Evolutionary conservation across 2,888 invertebrate genomes (phyloP), one percentile per base, ranked within the genome.

Genomic region (Amaurobius ferox): DNA sequence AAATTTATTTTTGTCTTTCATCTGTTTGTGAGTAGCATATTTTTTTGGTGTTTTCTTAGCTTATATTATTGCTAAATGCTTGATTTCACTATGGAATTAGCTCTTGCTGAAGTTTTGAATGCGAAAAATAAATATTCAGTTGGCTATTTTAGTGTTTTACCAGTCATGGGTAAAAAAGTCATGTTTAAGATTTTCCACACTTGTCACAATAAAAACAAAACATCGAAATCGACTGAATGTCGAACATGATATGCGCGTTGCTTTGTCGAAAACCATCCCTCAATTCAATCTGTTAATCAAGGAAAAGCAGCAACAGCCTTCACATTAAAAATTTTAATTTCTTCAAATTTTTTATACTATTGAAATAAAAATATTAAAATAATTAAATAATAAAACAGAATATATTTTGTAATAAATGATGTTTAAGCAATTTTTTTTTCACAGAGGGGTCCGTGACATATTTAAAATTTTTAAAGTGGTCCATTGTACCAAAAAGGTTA

Each of bases 391-490:
- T 35, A 35, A 35, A 35, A 35, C 35, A 35, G 35, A 35, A 35
- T 35, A 7, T 35, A 7, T 35, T 35, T 35, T 7, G 9, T 35
- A 35, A 35, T 35, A 35, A 35, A 35, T 35, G 35, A 35, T 35
- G 35, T 35, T 35, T 35, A 35, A 35, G 35, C 35, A 35, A 35
- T 35, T 35, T 35, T 35, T 44, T 44, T 44, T 74, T 62, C 64
- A 76, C 76, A 76, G 76, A 66, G 76, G 76, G 67, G 66, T 76
- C 76, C 76, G 44, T 76, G 67, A 66, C 76, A 76, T 76, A 76
- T 66, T 67, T 66, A 76, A 66, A 76, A 76, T 76, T 76, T 76
- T 76, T 76, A 76, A 76, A 76, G 66, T 76, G 76, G 76, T 76
- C 66, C 76, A 67, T 76, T 76, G 76, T 76, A 66, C 76, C 76